These are phyloP conservation scores for Sminthurides aquaticus DNA, from an alignment of 2,888 invertebrate species.

Conservation along the genomic window DNA sequence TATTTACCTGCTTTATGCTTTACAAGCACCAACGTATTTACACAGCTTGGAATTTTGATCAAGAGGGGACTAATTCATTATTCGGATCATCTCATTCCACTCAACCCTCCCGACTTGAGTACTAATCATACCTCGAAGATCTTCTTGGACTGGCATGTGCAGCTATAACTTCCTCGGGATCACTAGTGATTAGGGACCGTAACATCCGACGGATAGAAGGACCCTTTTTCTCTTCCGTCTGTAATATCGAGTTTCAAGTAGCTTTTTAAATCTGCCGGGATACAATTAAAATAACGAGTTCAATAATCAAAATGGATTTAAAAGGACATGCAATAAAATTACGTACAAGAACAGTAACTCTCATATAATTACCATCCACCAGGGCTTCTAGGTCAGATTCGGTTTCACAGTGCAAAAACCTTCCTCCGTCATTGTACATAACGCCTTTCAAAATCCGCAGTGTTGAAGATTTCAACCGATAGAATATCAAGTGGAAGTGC, in stretches of 20 bases:
- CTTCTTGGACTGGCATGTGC: background rate
- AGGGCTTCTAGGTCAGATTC: constrained; percentile 29
- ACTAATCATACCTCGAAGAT: no score
- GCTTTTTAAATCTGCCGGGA: background rate
- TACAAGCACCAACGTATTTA: no score
- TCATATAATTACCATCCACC: constrained; percentile 25
- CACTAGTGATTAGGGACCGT: background rate
- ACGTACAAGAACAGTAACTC: constrained; percentile 10
- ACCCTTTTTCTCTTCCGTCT: background rate
- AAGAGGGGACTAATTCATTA: no score
- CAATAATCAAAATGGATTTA: background rate
- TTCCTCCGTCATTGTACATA: constrained; percentile 24
- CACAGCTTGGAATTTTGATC: no score
- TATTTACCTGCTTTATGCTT: no score
- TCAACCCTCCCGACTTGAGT: no score
- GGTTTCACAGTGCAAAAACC: constrained; percentile 29
- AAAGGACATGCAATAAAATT: no score
- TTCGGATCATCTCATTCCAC: no score
- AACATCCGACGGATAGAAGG: background rate
- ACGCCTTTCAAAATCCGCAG: constrained; percentile 28
- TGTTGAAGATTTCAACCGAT: constrained; percentile 30
- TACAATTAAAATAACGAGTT: background rate
- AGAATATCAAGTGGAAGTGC: constrained; percentile 26
- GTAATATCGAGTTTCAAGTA: background rate
- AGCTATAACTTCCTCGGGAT: background rate